These are phyloP conservation scores for Crenuchus spilurus DNA, from an alignment of 2,797 vertebrate genomes.

Conservation along the genomic window DNA sequence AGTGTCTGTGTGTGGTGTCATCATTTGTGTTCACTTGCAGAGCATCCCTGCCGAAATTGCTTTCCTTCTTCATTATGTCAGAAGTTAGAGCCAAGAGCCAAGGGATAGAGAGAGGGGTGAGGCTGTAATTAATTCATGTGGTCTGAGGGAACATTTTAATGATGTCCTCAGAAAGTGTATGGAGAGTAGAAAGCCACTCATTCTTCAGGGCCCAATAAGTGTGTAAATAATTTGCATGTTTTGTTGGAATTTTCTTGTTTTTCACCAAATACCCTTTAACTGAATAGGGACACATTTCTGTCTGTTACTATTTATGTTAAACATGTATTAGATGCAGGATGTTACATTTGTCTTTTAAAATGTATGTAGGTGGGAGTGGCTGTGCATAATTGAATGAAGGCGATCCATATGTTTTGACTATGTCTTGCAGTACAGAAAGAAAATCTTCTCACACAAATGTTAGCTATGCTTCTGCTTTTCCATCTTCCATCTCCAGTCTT, in stretches of 20 bases:
- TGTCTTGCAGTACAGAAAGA: too few relatives aligned
- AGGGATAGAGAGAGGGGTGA: constrained; percentile 39
- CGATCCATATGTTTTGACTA: neutral
- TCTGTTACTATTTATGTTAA: constrained; percentile 3
- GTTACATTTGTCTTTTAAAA: neutral
- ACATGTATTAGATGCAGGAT: neutral
- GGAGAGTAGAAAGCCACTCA: constrained; percentile 6
- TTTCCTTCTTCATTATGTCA: constrained; percentile 53
- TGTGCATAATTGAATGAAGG: neutral
- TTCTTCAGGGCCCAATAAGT: constrained; percentile 7
- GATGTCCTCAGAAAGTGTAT: constrained; percentile 56
- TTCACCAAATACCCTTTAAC: neutral
- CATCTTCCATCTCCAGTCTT: too few relatives aligned
- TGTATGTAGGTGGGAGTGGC: neutral
- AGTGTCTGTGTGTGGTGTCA: neutral
- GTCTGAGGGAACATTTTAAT: constrained; percentile 52
- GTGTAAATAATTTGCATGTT: constrained; percentile 11
- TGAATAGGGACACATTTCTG: neutral
- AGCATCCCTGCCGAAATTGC: constrained; percentile 53
- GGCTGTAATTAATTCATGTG: constrained; percentile 60
- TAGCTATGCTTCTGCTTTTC: too few relatives aligned
- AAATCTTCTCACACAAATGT: neutral
- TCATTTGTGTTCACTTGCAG: constrained; percentile 2
- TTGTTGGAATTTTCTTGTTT: neutral
- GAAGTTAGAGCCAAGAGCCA: constrained; percentile 15